Evolutionary conservation across 2,888 invertebrate genomes (phyloP), one percentile per base, ranked within the genome.

Genomic region (Chrysotoxum bicinctum): DNA sequence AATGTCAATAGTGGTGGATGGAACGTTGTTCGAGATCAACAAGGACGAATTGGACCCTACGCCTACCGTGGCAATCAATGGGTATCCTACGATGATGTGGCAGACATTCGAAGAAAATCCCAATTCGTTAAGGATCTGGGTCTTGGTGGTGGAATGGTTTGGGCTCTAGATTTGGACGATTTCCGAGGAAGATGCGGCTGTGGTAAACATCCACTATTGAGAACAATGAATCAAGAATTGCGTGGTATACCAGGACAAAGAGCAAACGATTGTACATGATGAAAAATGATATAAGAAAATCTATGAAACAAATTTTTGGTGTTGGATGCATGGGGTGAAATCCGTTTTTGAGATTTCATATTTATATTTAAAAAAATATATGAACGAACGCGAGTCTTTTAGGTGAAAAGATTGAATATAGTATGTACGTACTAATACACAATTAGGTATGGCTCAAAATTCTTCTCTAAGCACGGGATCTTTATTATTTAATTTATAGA

Each of bases 131-230:
- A 94, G 79, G 91, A 92, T 10, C 90, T 94, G 37, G 93, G 94
- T 0, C 92, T 95, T 26, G 95, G 95, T 2, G 96, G 96, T 8
- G 96, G 95, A 9, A 96, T 96, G 92, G 93, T 96, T 21, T 96
- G 96, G 96, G 95, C 96, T 0, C 90, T 96, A 23, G 96, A 96
- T 91, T 92, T 96, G 88, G 96, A 96, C 89, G 96, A 96, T 90
- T 96, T 96, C 93, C 93, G 93, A 68, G 95, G 94, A 26, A 91
- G 92, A 56, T 96, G 96, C 90, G 94, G 94, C 7, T 95, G 96
- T 90, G 94, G 94, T 5, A 93, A 93, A 66, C 93, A 94, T 91
- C 96, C 96, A 0, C 91, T 96, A 14, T 91, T 96, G 64, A 93
- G 93, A 30, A 95, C 96, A 0, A 90, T 96, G 37, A 94, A 93